These are phyloP conservation scores for Lepeophtheirus nordmannii DNA, from an alignment of 2,888 invertebrate genomes.

Conservation along the genomic window DNA sequence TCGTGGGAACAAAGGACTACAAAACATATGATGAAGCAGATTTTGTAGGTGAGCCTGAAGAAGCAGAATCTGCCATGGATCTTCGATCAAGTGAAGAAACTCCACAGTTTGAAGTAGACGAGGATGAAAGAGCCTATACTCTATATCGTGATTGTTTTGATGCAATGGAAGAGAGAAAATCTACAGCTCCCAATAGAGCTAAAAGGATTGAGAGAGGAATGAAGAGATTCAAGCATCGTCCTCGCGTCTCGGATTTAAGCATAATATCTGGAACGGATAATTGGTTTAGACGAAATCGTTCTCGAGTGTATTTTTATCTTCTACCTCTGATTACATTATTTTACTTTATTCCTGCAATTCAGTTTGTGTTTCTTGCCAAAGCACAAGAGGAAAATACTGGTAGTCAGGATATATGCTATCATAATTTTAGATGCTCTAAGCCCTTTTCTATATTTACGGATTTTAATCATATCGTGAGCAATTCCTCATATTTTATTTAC, in stretches of 20 bases:
- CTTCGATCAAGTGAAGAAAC: not conserved
- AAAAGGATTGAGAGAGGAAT: slow-evolving; percentile 8
- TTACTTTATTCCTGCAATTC: slow-evolving; percentile 21
- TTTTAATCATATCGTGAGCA: slow-evolving; percentile 24
- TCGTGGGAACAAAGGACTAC: slow-evolving; percentile 5
- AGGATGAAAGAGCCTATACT: not conserved
- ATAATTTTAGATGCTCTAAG: slow-evolving; percentile 18
- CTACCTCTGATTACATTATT: slow-evolving; percentile 15
- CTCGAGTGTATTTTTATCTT: slow-evolving; percentile 19
- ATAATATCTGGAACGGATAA: not conserved
- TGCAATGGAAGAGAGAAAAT: not conserved
- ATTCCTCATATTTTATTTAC: slow-evolving; percentile 12
- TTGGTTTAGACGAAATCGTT: slow-evolving; percentile 20
- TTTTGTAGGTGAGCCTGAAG: not conserved
- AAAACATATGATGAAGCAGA: not conserved
- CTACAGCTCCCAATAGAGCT: not conserved
- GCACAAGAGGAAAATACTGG: slow-evolving; percentile 18
- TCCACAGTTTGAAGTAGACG: not conserved
- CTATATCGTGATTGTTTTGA: not conserved
- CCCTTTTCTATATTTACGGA: slow-evolving; percentile 17
- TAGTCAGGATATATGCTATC: slow-evolving; percentile 21
- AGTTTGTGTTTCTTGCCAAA: slow-evolving; percentile 20
- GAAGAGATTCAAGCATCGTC: slow-evolving; percentile 8
- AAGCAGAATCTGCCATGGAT: not conserved
- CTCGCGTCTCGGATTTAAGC: not conserved